Percentiles rank a stretch among this genome's conserved stretches.
phyloP scores from a whole-genome alignment of 1,140 invertebrate genomes.

The Marisa cornuarietis region DNA sequence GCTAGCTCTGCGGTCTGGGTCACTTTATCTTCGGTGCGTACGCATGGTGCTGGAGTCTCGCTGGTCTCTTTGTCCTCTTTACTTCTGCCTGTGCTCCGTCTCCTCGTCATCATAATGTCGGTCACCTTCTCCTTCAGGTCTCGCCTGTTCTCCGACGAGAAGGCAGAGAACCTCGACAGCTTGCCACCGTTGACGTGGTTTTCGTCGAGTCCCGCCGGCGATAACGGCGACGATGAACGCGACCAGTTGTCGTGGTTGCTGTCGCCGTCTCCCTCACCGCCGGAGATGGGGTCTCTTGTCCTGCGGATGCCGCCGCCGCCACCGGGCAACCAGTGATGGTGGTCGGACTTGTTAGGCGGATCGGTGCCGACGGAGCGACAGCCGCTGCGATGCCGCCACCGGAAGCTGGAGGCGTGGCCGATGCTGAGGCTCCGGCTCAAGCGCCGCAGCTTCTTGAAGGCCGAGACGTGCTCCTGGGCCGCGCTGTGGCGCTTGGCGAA shows the following conservation, averaged over 20 bases:
- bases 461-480: not conserved
- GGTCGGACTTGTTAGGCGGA: not conserved
- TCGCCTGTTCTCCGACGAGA: not conserved
- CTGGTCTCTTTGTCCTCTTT: not conserved
- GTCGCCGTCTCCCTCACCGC: not conserved
- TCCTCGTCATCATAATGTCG: not conserved
- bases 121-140: not conserved
- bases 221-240: slow-evolving; percentile 3
- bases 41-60: not conserved
- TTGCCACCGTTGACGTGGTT: not conserved
- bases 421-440: slow-evolving; percentile 25
- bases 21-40: slow-evolving; percentile 23
- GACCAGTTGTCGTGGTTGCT: not conserved
- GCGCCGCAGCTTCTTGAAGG: slow-evolving; percentile 25
- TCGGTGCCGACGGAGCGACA: not conserved
- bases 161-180: not conserved
- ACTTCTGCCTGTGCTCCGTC: not conserved
- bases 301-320: not conserved
- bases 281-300: not conserved
- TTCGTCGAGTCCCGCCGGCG: not conserved
- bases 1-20: slow-evolving; percentile 28
- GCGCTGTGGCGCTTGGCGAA: slow-evolving; percentile 27
- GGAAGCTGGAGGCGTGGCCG: slow-evolving; percentile 3
- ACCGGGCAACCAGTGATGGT: not conserved
- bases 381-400: not conserved